A percentile compares a stretch with the other conserved stretches of the same genome.
These are phyloP conservation scores for Luffia ferchaultella DNA, from an alignment of 2,888 invertebrate species.

Conservation along the genomic window DNA sequence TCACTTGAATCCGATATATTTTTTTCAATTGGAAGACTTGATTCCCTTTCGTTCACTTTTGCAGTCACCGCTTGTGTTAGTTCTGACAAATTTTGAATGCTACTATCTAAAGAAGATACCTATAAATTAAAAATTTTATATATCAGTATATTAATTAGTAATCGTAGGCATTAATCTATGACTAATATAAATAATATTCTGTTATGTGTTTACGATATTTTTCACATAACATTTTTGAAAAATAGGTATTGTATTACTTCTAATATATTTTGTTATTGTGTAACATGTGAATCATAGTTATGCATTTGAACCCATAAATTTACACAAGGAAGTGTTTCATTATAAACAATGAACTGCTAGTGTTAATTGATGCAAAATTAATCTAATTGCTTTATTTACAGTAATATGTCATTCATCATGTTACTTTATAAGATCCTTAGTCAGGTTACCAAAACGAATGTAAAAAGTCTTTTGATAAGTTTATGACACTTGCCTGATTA, in stretches of 20 bases:
- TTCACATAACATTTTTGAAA: too few species aligned
- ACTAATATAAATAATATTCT: too few species aligned
- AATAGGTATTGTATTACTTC: slow-evolving; percentile 17
- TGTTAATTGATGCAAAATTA: too few species aligned
- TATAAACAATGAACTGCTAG: not conserved
- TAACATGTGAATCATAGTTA: too few species aligned
- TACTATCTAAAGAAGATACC: slow-evolving; percentile 59
- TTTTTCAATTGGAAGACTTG: slow-evolving; percentile 33
- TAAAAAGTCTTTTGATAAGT: not conserved
- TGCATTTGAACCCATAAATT: too few species aligned
- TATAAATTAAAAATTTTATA: slow-evolving; percentile 17
- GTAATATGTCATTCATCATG: not conserved
- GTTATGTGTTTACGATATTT: too few species aligned
- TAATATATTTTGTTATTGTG: too few species aligned
- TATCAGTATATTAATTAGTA: too few species aligned
- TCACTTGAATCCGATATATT: slow-evolving; percentile 49
- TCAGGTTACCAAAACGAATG: too few species aligned
- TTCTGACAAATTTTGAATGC: slow-evolving; percentile 59
- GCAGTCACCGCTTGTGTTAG: slow-evolving; percentile 54
- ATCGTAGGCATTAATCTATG: too few species aligned
- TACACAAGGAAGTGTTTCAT: slow-evolving; percentile 6
- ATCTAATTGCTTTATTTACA: too few species aligned
- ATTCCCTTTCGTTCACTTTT: slow-evolving; percentile 39
- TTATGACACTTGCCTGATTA: slow-evolving; percentile 38
- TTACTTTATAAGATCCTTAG: too few species aligned